phyloP scores from a whole-genome alignment of 2,113 vertebrate species.

The Poeciliopsis occidentalis region DNA sequence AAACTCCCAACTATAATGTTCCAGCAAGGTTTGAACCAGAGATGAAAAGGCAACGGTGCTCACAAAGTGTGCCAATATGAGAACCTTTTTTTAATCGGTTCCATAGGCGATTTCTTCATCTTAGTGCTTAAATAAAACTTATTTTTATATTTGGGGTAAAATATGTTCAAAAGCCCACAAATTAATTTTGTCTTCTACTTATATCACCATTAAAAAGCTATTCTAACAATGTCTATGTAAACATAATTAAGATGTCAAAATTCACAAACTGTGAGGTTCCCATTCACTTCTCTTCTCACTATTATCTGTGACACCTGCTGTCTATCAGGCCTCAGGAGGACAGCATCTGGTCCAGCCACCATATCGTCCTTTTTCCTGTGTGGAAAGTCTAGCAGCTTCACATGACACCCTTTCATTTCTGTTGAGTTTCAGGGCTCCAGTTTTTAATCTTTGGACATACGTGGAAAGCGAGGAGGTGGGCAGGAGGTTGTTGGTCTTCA shows the following conservation, averaged over 20 bases:
- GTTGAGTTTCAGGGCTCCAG: slow-evolving; percentile 28
- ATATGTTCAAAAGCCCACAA: not conserved
- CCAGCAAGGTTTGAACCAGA: not conserved
- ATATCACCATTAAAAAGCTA: not conserved
- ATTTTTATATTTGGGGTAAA: not conserved
- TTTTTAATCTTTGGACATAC: slow-evolving; percentile 62
- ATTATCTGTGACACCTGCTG: slow-evolving; percentile 43
- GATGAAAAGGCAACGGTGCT: not conserved
- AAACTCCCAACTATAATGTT: not conserved
- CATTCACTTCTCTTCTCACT: slow-evolving; percentile 15
- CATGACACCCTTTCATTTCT: slow-evolving; percentile 47
- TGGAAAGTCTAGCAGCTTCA: slow-evolving; percentile 52
- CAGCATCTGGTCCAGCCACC: slow-evolving; percentile 55
- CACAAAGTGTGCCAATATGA: not conserved
- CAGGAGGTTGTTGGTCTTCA: slow-evolving; percentile 35
- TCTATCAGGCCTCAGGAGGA: slow-evolving; percentile 59
- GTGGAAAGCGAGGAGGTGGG: slow-evolving; percentile 16
- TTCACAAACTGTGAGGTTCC: too few species aligned
- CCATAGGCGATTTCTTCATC: not conserved
- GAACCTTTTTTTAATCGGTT: not conserved
- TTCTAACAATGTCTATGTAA: not conserved
- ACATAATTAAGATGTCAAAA: too few species aligned
- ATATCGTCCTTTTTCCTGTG: slow-evolving; percentile 57
- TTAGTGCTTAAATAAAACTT: not conserved
- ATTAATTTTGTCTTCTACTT: not conserved